Conservation (phyloP, 2,113 vertebrate genomes). For the Nanorana parkeri region DNA sequence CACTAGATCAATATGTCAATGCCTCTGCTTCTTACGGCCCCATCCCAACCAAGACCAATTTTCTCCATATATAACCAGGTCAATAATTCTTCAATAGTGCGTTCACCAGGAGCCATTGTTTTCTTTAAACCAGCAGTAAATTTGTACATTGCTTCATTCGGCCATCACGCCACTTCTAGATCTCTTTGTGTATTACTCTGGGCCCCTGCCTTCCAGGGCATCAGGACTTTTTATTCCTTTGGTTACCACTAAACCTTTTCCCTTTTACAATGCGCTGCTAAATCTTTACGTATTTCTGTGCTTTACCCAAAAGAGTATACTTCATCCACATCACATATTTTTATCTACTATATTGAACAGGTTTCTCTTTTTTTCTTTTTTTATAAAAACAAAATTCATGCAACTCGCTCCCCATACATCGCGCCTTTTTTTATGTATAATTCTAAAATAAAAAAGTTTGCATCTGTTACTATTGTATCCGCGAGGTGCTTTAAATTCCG, state of each 20-base stretch:
- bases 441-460: background rate
- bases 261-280: too few species aligned
- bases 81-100: constrained; percentile 24
- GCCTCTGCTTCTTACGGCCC: background rate
- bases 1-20: constrained; percentile 31
- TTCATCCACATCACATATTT: too few species aligned
- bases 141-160: background rate
- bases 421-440: too few species aligned
- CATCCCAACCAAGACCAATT: constrained; percentile 29
- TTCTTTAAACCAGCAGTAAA: constrained; percentile 5
- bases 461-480: background rate
- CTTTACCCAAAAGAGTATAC: too few species aligned
- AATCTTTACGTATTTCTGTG: too few species aligned
- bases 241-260: too few species aligned
- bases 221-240: too few species aligned
- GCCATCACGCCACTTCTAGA: background rate
- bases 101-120: constrained; percentile 10
- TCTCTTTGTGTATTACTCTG: background rate
- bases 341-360: too few species aligned
- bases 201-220: background rate
- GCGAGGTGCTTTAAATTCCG: background rate
- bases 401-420: too few species aligned
- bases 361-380: too few species aligned
- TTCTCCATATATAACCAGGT: constrained; percentile 6
- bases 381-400: too few species aligned